These are phyloP conservation scores for Berghia stephanieae DNA, from an alignment of 1,140 invertebrate genomes.

Conservation along the genomic window DNA sequence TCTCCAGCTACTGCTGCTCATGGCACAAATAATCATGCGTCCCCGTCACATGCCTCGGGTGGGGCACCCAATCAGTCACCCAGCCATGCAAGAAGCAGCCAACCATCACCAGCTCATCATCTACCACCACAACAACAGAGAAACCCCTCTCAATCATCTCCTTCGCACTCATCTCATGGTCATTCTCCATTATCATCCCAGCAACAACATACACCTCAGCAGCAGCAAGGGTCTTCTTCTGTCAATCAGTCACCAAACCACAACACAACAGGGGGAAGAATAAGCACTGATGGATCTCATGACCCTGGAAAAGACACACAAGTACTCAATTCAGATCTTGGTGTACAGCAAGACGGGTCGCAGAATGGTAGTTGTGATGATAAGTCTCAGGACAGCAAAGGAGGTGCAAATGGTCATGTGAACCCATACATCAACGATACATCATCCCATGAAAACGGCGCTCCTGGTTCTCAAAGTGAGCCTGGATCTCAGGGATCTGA, in stretches of 20 bases:
- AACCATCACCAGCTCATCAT: constrained; percentile 24
- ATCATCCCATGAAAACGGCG: too few species aligned
- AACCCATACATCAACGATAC: too few species aligned
- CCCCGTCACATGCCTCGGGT: constrained; percentile 8
- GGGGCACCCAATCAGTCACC: constrained; percentile 3
- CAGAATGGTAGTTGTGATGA: background rate
- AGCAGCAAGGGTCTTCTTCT: too few species aligned
- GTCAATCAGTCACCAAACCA: constrained; percentile 21
- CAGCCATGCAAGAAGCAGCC: constrained; percentile 11
- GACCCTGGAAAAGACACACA: background rate
- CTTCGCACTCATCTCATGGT: constrained; percentile 25
- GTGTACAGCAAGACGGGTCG: background rate
- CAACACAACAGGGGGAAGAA: background rate
- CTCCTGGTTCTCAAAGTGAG: constrained; percentile 22
- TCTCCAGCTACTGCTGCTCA: too few species aligned
- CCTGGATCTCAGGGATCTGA: constrained; percentile 27
- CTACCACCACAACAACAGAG: too few species aligned
- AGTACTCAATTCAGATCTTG: too few species aligned
- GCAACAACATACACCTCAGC: background rate
- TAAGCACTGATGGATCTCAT: background rate
- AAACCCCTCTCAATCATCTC: constrained; percentile 19
- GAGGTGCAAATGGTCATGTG: constrained; percentile 21
- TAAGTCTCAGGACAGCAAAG: constrained; percentile 16
- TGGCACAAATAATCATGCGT: constrained; percentile 26
- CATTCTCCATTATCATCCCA: constrained; percentile 28